phyloP scores from a whole-genome alignment of 2,888 invertebrate species.

The Dyspetes luteomarginatus region DNA sequence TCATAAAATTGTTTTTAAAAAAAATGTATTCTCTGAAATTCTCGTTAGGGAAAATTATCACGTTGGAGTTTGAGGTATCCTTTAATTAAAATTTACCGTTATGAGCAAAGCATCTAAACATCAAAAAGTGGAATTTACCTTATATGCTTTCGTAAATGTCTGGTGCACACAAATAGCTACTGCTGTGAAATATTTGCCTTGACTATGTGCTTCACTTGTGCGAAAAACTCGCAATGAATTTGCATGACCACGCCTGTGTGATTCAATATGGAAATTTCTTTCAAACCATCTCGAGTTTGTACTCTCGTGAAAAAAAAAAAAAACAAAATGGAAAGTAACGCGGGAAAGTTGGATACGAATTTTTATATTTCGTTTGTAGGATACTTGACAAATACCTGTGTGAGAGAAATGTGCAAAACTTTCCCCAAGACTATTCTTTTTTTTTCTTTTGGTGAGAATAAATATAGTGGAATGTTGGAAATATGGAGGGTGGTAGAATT shows the following conservation, averaged over 20 bases:
- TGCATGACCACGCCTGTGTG: background rate
- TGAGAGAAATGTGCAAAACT: background rate
- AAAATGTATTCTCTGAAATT: background rate
- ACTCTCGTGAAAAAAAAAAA: too few species aligned
- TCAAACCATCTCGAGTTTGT: background rate
- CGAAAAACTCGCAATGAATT: background rate
- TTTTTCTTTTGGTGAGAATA: too few species aligned
- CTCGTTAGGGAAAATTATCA: background rate
- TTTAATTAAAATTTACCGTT: background rate
- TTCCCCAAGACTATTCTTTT: background rate
- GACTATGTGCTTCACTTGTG: background rate
- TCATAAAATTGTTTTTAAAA: background rate
- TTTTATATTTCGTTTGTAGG: background rate
- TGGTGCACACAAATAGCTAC: background rate
- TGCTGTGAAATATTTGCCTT: background rate
- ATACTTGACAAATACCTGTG: background rate
- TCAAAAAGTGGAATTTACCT: background rate
- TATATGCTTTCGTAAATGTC: background rate
- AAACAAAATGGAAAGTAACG: background rate
- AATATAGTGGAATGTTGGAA: background rate
- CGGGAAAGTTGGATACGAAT: background rate
- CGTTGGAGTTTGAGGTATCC: background rate
- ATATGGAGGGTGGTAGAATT: background rate
- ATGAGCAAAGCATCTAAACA: background rate
- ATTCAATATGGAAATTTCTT: background rate